Conservation (phyloP, 2,888 invertebrate genomes). For the Orgyia antiqua region DNA sequence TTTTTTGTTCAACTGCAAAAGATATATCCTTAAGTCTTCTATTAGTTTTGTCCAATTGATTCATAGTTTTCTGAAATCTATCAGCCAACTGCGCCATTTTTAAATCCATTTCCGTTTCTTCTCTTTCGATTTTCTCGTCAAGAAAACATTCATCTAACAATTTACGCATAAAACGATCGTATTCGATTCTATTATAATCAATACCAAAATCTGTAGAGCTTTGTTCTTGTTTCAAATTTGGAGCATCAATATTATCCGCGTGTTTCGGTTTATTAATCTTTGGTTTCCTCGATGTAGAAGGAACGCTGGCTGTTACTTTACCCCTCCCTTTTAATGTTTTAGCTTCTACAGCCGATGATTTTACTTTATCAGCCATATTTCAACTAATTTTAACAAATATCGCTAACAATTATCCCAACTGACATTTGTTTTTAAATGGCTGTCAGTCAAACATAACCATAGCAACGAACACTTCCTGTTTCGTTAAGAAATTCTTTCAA, state of each 20-base stretch:
- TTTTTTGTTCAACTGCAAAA: slow-evolving; percentile 65
- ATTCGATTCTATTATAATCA: slow-evolving; percentile 47
- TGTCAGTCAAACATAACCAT: slow-evolving; percentile 34
- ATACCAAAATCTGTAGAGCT: slow-evolving; percentile 44
- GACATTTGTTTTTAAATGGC: slow-evolving; percentile 39
- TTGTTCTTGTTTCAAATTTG: slow-evolving; percentile 36
- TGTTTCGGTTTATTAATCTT: slow-evolving; percentile 19
- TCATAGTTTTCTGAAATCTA: slow-evolving; percentile 61
- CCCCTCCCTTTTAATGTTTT: slow-evolving; percentile 40
- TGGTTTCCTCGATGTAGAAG: slow-evolving; percentile 35
- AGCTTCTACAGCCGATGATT: slow-evolving; percentile 31
- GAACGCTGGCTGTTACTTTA: slow-evolving; percentile 30
- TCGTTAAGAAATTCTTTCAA: slow-evolving; percentile 49
- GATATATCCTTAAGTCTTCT: slow-evolving; percentile 62
- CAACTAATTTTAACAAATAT: background rate
- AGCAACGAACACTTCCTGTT: slow-evolving; percentile 36
- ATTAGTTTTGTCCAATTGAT: slow-evolving; percentile 64
- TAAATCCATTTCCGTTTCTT: slow-evolving; percentile 58
- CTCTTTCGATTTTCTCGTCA: slow-evolving; percentile 58
- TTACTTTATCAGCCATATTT: slow-evolving; percentile 52
- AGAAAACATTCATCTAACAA: slow-evolving; percentile 59
- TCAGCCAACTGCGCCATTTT: slow-evolving; percentile 64
- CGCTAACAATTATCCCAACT: slow-evolving; percentile 13
- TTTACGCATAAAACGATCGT: slow-evolving; percentile 52
- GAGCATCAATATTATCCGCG: slow-evolving; percentile 31